Conservation (phyloP, 2,797 vertebrate genomes). For the Pachyuromys duprasi region DNA sequence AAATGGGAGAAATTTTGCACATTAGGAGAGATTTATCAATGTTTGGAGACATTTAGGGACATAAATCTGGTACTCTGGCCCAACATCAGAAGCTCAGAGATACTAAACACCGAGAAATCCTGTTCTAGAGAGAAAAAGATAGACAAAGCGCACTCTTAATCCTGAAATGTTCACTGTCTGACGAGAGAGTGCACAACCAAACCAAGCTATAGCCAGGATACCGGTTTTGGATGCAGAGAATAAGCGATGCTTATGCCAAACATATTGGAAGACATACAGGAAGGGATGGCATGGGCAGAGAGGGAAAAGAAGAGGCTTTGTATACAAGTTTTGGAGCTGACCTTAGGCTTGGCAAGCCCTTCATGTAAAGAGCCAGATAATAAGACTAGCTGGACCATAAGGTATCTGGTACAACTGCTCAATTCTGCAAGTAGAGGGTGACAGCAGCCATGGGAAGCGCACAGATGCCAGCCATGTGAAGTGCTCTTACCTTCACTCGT, state of each 20-base stretch:
- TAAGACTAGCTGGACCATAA: not conserved
- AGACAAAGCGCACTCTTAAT: not conserved
- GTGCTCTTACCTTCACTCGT: not conserved
- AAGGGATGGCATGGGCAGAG: not conserved
- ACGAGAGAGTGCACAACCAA: not conserved
- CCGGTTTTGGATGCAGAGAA: not conserved
- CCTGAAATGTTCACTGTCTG: not conserved
- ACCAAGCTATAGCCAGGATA: not conserved
- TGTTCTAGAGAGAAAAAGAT: not conserved
- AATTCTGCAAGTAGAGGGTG: not conserved
- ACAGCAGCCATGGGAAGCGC: not conserved
- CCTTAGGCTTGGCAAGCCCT: conserved; percentile 5
- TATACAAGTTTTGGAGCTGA: not conserved
- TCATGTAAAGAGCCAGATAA: conserved; percentile 18
- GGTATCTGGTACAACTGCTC: conserved; percentile 10
- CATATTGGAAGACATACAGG: conserved; percentile 29
- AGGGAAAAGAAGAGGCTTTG: not conserved
- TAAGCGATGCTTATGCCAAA: not conserved
- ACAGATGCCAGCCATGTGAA: not conserved
- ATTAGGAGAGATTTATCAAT: not conserved
- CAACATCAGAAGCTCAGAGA: not conserved
- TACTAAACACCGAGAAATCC: not conserved
- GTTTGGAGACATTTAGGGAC: not conserved
- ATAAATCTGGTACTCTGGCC: not conserved
- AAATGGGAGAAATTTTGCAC: not conserved